Evolutionary conservation across 2,888 invertebrate genomes (phyloP).

Genomic region (Ormyrus pomaceus): DNA sequence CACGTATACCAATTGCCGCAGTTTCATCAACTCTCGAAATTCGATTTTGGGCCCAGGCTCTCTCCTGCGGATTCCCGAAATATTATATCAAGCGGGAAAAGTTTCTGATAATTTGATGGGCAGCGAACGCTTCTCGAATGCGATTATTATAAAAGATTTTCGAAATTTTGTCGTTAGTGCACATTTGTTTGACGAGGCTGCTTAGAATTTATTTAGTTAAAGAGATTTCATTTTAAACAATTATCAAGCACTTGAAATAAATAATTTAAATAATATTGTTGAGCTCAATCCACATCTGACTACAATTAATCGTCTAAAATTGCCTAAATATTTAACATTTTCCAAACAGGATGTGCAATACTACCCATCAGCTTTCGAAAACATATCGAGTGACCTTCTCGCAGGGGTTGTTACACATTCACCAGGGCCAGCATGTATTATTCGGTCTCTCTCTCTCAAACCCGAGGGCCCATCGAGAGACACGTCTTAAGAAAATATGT

Average conservation of each 20-base stretch:
- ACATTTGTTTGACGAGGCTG: too few relatives aligned
- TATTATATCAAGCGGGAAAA: slow-evolving; percentile 5
- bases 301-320: too few relatives aligned
- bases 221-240: too few relatives aligned
- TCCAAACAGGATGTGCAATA: too few relatives aligned
- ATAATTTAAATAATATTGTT: too few relatives aligned
- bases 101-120: background rate
- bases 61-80: background rate
- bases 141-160: background rate
- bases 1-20: slow-evolving; percentile 36
- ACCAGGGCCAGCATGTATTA: slow-evolving; percentile 39
- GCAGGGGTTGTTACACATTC: background rate
- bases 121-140: background rate
- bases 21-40: slow-evolving; percentile 47
- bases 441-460: slow-evolving; percentile 8
- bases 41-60: slow-evolving; percentile 13
- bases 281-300: too few relatives aligned
- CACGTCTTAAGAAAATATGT: slow-evolving; percentile 53
- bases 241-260: too few relatives aligned
- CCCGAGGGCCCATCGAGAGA: background rate
- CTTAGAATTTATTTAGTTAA: too few relatives aligned
- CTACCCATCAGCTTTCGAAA: too few relatives aligned
- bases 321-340: too few relatives aligned
- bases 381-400: too few relatives aligned
- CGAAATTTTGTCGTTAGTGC: too few relatives aligned